Evolutionary conservation across 1,140 invertebrate species (phyloP), one percentile per base, ranked within the genome.

Genomic region (Sesamia nonagrioides): DNA sequence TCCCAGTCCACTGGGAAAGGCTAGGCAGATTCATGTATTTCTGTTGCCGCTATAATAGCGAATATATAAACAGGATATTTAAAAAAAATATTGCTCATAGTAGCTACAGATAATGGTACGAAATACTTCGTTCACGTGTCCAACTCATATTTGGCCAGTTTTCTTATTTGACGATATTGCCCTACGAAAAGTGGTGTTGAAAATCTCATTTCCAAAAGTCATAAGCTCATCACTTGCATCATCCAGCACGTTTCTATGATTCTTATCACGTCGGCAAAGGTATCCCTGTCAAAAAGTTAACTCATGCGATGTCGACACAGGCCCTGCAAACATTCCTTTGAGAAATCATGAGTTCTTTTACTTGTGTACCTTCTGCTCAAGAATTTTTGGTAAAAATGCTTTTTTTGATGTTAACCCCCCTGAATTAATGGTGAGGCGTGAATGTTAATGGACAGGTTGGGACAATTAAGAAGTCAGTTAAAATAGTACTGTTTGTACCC

Each of bases 231-330:
- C 9, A 13, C 80, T 83, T 81, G 21, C 82, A 74, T 71, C 85
- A 86, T 87, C 73, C 40, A 35, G 81, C 86, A 80, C n/a, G 45
- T 33, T 18, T 33, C 33, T 48, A 77, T 82, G 78, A 93, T 94
- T 92, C 92, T 69, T 79, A 81, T 92, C 92, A 94, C 92, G 92
- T 91, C 79, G 66, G 84, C 83, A 79, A 87, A 92, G 92, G 90
- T 94, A 94, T 92, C 90, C 91, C 89, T 91, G 91, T 94, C 91
- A 92, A 90, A 92, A 92, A 92, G 90, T 91, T 87, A 92, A 92
- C 86, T 92, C 92, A 91, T 94, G 92, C 92, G 91, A 88, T 85
- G 76, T 68, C 82, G 68, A 61, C 77, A 56, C 80, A 78, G 74
- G 75, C 78, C 86, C 84, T 86, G 85, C 90, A 89, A 88, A 89